Percentiles rank a stretch among this genome's conserved stretches.
phyloP scores from a whole-genome alignment of 2,113 vertebrate genomes.

The Myotis davidii region DNA sequence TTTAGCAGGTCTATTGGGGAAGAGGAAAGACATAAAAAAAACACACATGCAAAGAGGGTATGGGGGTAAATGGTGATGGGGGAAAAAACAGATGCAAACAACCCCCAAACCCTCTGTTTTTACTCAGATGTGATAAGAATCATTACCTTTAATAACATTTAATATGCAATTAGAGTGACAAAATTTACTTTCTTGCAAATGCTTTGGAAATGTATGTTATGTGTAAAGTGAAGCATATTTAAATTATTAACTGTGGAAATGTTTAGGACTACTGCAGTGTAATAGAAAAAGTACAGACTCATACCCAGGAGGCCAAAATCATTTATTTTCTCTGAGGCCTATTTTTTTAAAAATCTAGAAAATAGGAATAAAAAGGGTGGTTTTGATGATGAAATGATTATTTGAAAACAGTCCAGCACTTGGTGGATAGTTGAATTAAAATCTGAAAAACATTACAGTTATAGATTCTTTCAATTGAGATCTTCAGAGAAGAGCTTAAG shows the following conservation, averaged over 20 bases:
- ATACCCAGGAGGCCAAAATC: background rate
- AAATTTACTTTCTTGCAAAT: slow-evolving; percentile 29
- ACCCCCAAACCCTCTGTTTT: background rate
- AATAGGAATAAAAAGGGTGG: background rate
- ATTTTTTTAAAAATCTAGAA: background rate
- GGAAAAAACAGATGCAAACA: background rate
- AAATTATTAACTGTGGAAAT: slow-evolving; percentile 3
- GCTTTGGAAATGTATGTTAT: background rate
- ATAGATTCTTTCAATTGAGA: background rate
- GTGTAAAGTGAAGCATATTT: slow-evolving; percentile 39
- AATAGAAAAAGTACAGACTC: background rate
- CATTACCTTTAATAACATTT: slow-evolving; percentile 13
- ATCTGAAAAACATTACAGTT: slow-evolving; percentile 38
- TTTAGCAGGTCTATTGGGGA: background rate
- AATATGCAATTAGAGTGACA: slow-evolving; percentile 12
- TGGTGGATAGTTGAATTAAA: slow-evolving; percentile 1
- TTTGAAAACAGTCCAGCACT: background rate
- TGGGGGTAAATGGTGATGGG: too few relatives aligned
- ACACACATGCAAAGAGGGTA: too few relatives aligned
- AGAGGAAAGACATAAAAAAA: background rate
- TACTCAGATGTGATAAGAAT: background rate
- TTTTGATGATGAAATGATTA: slow-evolving; percentile 55
- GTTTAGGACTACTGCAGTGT: background rate
- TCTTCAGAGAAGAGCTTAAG: slow-evolving; percentile 37
- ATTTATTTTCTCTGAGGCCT: background rate